Base-by-base conservation (phyloP, 1,140 invertebrate genomes). In the Drosophila suzukii region DNA sequence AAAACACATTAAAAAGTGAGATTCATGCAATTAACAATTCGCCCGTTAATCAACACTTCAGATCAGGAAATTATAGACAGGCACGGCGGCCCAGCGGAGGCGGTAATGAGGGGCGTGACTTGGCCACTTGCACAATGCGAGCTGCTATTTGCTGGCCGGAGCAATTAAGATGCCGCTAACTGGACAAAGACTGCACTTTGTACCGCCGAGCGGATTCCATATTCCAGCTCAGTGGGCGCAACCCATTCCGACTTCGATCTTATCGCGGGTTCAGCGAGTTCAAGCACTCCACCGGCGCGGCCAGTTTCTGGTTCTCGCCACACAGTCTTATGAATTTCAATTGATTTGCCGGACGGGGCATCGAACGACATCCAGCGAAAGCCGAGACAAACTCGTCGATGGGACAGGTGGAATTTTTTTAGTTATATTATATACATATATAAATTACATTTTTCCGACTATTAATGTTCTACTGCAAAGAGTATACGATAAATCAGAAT, bases 1-100 rank as follows among this genome's bases (percentile, higher is more conserved):
- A 30, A 41, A 47, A 57, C 41, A 57, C 39, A 49, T n/a, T 51
- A 20, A 79, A 79, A 50, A 24, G 41, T 34, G 24, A 78, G 67
- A 75, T 83, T 83, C 47, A 65, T 75, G 80, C 57, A 71, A 79
- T 84, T 83, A 51, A 66, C 57, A 58, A 70, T 43, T 44, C 38
- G 44, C 36, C 54, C 47, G 76, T 79, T 75, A 80, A 75, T 72
- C 65, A 66, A 66, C 58, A 79, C 71, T 72, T 55, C 47, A 50
- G 62, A 80, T 79, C 77, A 54, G 70, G 70, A 76, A 68, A 77
- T 61, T 60, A 53, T 76, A 76, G 38, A 43, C 54, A 41, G 44
- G 15, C 38, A 32, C 34, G 41, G 4, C 49, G 60, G 17, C 20
- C 32, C 36, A 20, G 46, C 41, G 41, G 34, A 54, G 50, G 63